Evolutionary conservation across 2,113 vertebrate genomes (phyloP), one percentile per base, ranked within the genome.

Genomic region (Tenrec ecaudatus): DNA sequence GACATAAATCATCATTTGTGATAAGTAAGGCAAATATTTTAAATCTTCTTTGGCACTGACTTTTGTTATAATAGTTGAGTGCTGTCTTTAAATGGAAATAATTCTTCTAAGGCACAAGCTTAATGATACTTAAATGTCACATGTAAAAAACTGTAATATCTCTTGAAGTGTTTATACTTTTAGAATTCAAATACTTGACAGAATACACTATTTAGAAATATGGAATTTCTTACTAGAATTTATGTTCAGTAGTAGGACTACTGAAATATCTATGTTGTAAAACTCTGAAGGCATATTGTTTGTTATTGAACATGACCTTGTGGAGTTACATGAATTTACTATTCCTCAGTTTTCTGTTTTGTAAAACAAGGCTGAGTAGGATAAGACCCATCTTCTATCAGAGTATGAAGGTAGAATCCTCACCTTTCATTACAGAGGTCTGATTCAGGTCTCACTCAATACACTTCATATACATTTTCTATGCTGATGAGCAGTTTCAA

Each of bases 1-100:
- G 68, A 22, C 23, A 87, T 27, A 87, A 43, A 71, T 86, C 25
- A 47, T 79, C 36, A 19, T 8, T 15, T 20, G 36, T 64, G 22
- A 60, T 82, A 69, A 10, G 1, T 4, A 88, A 89, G 57, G 33
- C 16, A 95, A 89, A 36, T 38, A 60, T 73, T 95, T 91, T 36
- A 82, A 86, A 75, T 76, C n/a, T 81, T 10, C 79, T 90, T 93
- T 85, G 75, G 12, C 22, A 64, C 73, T 93, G 38, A 29, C 12
- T 93, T 86, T 86, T 36, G 80, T 8, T 66, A 62, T 76, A 38
- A 29, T 68, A 16, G 20, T 75, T 88, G 27, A 88, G 31, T 71
- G 27, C 19, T 88, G 5, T 85, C 92, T 82, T 76, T 79, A 86
- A 92, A 68, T 15, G 11, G 95, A 94, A 90, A 66, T 27, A 60